These are phyloP conservation scores for Cinclus cinclus DNA, from an alignment of 2,113 vertebrate species.

Conservation along the genomic window DNA sequence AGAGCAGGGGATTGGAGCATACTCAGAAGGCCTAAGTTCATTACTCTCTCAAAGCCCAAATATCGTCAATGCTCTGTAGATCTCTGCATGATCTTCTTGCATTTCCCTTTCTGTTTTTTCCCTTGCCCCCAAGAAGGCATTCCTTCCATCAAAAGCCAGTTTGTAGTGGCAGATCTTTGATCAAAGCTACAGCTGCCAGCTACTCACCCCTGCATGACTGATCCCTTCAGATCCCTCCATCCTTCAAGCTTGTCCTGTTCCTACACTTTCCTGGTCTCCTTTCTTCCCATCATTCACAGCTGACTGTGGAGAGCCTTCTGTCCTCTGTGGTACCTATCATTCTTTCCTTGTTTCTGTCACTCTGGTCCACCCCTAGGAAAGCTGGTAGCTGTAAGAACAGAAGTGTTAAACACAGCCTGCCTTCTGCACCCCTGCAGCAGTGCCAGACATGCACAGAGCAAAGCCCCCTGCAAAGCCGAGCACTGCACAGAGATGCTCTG, in stretches of 20 bases:
- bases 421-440: neutral
- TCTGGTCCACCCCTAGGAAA: neutral
- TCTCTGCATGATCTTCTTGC: neutral
- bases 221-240: neutral
- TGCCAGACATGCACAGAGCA: neutral
- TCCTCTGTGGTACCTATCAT: neutral
- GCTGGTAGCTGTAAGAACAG: neutral
- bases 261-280: rapidly evolving
- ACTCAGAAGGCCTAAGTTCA: neutral
- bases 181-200: neutral
- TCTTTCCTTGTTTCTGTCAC: neutral
- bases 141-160: neutral
- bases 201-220: neutral
- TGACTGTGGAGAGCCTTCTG: neutral
- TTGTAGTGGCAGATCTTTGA: neutral
- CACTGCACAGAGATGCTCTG: neutral
- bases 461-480: neutral
- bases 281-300: neutral
- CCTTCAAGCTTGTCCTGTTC: neutral
- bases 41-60: neutral
- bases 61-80: neutral
- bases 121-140: neutral
- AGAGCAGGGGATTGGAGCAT: neutral
- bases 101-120: neutral
- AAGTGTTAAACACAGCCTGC: neutral